Percentiles rank a stretch among this genome's conserved stretches.
phyloP scores from a whole-genome alignment of 2,888 invertebrate genomes.

The Cylloceria caligata region DNA sequence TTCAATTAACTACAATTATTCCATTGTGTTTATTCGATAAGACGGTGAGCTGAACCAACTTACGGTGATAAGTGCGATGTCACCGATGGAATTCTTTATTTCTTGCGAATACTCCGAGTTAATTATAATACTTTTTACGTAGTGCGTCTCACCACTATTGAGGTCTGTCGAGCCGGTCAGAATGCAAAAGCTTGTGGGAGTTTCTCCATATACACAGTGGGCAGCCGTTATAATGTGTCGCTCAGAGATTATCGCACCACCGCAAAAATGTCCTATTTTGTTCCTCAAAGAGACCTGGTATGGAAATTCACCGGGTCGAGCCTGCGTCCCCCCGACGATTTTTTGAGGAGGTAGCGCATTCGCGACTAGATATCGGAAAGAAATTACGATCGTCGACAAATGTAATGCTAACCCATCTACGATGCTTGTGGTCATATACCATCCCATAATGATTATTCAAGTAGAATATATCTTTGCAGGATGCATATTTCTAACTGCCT shows the following conservation, averaged over 20 bases:
- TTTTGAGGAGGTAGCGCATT: conserved; percentile 28
- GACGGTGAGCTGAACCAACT: neutral
- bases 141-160: conserved; percentile 31
- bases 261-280: conserved; percentile 22
- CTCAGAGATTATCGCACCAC: conserved; percentile 33
- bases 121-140: neutral
- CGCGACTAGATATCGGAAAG: conserved; percentile 12
- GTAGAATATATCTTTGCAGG: no score
- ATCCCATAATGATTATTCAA: no score
- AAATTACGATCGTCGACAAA: no score
- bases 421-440: no score
- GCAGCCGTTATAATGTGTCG: conserved; percentile 51
- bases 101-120: conserved; percentile 13
- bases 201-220: no score
- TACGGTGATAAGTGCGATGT: conserved; percentile 62
- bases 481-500: no score
- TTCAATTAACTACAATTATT: neutral
- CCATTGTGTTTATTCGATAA: neutral
- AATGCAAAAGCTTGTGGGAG: no score
- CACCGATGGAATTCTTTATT: conserved; percentile 27
- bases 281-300: conserved; percentile 47
- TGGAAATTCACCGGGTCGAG: conserved; percentile 36
- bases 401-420: no score
- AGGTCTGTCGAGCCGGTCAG: conserved; percentile 47
- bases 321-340: conserved; percentile 36